Evolutionary conservation across 2,113 vertebrate species (phyloP), one percentile per base, ranked within the genome.

Genomic region (Megaceryle torquata): DNA sequence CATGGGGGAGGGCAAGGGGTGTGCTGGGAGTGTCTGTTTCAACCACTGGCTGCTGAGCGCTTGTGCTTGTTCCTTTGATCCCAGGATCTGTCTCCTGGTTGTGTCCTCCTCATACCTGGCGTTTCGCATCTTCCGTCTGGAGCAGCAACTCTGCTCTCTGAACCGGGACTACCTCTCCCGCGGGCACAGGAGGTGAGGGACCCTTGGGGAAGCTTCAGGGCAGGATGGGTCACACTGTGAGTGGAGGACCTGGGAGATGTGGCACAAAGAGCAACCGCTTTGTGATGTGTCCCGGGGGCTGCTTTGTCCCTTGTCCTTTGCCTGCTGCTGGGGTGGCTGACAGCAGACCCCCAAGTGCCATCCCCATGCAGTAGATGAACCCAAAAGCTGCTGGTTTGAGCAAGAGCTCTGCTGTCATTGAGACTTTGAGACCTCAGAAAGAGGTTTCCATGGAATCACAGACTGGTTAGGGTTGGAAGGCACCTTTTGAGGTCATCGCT

Each of bases 51-150:
- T 0, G 0, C 59, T 82, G 63, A 54, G 7, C 28, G 0, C 64
- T 77, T 72, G 41, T 43, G 15, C n/a, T 79, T 76, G 10, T 85
- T 60, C 15, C 48, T 82, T 46, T 64, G 28, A 39, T 83, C 44
- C 33, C 92, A 94, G 99, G 97, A 88, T 99, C 98, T 96, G 98
- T 98, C 98, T 99, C 84, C 98, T 99, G 97, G 98, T 99, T 10
- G 91, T 99, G 85, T 99, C 99, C 4, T 99, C 99, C 2, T 99
- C 98, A 6, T 99, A 99, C 87, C 97, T 99, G 98, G 99, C 99
- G 0, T 99, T 99, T 89, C 98, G 99, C 41, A 99, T 99, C 94
- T 99, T 99, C 95, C 98, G 97, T 68, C 98, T 99, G 98, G 99
- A 99, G 96, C 98, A 99, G 97, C 99, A 99, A 96, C 97, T 99